A percentile compares a stretch with the other conserved stretches of the same genome.
Conservation (phyloP, 2,113 vertebrate species). For the Setophaga coronata region DNA sequence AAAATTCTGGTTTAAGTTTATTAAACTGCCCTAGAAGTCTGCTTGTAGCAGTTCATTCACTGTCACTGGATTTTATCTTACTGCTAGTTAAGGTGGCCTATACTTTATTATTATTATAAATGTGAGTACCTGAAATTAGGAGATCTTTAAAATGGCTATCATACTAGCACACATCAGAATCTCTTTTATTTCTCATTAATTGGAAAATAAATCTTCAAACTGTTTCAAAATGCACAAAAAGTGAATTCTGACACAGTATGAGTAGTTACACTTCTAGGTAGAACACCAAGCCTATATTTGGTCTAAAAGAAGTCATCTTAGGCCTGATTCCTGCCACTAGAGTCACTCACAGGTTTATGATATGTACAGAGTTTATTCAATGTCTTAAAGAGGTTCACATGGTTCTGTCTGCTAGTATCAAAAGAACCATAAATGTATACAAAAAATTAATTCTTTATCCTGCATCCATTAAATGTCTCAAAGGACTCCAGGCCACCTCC, state of each 20-base stretch:
- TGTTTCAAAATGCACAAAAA: neutral
- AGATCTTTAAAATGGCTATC: neutral
- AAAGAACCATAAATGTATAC: neutral
- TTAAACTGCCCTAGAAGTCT: neutral
- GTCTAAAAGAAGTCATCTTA: neutral
- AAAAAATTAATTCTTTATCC: neutral
- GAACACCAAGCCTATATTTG: neutral
- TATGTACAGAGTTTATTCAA: neutral
- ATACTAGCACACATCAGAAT: neutral
- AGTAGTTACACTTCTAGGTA: neutral
- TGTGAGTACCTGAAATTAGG: neutral
- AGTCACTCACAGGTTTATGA: neutral
- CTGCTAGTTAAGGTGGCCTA: neutral
- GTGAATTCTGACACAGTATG: neutral
- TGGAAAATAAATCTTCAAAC: neutral
- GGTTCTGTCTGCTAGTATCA: neutral
- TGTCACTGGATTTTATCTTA: neutral
- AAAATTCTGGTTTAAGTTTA: neutral
- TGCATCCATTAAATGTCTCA: neutral
- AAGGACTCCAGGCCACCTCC: neutral
- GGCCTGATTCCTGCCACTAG: neutral
- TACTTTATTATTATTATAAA: neutral
- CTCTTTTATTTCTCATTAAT: neutral
- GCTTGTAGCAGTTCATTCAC: neutral
- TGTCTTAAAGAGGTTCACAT: neutral